Conservation (phyloP, 2,797 vertebrate species). For the Rhinogobio ventralis region DNA sequence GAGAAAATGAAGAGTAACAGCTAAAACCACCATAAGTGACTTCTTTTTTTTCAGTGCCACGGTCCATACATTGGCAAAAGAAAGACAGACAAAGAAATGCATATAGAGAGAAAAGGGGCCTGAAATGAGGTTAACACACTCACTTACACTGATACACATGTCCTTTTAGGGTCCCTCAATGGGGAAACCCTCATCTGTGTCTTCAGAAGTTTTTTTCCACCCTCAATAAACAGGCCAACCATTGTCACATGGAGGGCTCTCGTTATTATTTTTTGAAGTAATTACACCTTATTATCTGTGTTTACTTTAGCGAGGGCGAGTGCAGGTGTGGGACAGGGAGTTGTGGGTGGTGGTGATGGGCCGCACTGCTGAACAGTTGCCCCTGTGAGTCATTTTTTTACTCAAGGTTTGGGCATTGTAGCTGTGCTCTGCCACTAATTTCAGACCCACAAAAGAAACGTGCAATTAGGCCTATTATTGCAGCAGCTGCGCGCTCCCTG, state of each 20-base stretch:
- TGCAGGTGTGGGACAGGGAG: slow-evolving; percentile 94
- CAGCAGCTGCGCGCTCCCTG: slow-evolving; percentile 91
- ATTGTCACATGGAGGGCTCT: slow-evolving; percentile 88
- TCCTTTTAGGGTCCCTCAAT: slow-evolving; percentile 75
- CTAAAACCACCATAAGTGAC: slow-evolving; percentile 30
- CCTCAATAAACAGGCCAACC: slow-evolving; percentile 88
- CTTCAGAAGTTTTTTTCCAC: slow-evolving; percentile 81
- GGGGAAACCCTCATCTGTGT: slow-evolving; percentile 72
- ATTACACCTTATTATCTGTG: slow-evolving; percentile 98
- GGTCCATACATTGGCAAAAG: slow-evolving; percentile 10
- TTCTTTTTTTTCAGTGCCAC: slow-evolving; percentile 30
- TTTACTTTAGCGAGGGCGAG: slow-evolving; percentile 93
- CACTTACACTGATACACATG: slow-evolving; percentile 58
- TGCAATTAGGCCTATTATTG: slow-evolving; percentile 98
- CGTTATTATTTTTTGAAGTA: slow-evolving; percentile 94
- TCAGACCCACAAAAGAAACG: slow-evolving; percentile 90
- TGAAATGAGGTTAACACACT: slow-evolving; percentile 62
- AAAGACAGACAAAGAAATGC: slow-evolving; percentile 24
- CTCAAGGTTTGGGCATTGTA: slow-evolving; percentile 88
- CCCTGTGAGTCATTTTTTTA: slow-evolving; percentile 83
- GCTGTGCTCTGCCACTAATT: slow-evolving; percentile 93
- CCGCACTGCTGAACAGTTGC: slow-evolving; percentile 83
- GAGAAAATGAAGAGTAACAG: slow-evolving; percentile 37
- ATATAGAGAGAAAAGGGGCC: background rate
- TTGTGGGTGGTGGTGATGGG: slow-evolving; percentile 85